Evolutionary conservation across 2,888 invertebrate genomes (phyloP).

Genomic region (Coelogynopora nodosa): DNA sequence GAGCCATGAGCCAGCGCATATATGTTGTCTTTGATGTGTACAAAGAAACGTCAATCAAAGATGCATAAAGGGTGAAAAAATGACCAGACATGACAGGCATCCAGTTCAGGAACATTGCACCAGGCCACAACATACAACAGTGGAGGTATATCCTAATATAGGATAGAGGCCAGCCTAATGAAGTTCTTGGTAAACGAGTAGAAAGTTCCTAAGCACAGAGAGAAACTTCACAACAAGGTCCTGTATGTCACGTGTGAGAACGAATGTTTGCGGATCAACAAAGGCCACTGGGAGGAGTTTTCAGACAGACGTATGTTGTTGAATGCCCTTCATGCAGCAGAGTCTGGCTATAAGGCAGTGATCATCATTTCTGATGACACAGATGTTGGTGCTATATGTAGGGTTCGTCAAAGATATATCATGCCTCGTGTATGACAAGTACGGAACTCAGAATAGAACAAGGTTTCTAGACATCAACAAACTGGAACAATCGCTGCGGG

Average conservation of each 20-base stretch:
- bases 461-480: constrained; percentile 45
- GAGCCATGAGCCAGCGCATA: too few relatives aligned
- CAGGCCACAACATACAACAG: constrained; percentile 29
- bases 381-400: constrained; percentile 46
- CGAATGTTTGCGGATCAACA: constrained; percentile 45
- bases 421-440: constrained; percentile 41
- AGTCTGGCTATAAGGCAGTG: not conserved
- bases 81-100: constrained; percentile 21
- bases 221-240: too few relatives aligned
- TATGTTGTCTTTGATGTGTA: constrained; percentile 48
- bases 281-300: constrained; percentile 37
- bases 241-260: constrained; percentile 47
- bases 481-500: constrained; percentile 41
- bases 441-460: constrained; percentile 43
- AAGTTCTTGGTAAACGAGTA: constrained; percentile 44
- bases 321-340: constrained; percentile 4
- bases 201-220: too few relatives aligned
- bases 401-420: constrained; percentile 41
- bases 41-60: constrained; percentile 47
- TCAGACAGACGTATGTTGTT: constrained; percentile 45
- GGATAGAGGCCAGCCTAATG: constrained; percentile 45
- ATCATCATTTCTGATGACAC: constrained; percentile 11
- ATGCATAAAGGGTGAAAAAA: constrained; percentile 44
- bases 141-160: not conserved
- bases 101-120: not conserved